Base-by-base conservation (phyloP, 2,888 invertebrate species). In the Ochlodes sylvanus region DNA sequence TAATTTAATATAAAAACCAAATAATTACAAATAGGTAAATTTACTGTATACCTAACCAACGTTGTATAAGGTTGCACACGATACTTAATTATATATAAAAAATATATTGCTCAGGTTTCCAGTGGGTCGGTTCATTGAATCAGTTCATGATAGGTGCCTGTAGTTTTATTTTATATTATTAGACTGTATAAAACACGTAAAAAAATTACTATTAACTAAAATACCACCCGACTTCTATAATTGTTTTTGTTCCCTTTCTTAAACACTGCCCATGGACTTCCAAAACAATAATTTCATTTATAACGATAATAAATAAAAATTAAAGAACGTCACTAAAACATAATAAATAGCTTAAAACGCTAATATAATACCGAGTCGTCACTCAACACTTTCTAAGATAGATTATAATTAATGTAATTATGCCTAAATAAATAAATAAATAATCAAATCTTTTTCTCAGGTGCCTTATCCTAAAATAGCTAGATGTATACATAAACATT, bases 101-200 rank as follows among this genome's bases (percentile, higher is more conserved):
- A 92, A 92, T 91, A 92, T 92, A 92, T 92, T 92, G 91, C 92
- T 92, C 90, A 90, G 86, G 88, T 80, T 92, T 90, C 79, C 90
- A 86, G 84, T 89, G 90, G 89, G 89, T 90, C 87, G 89, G 89
- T 90, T 82, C 86, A 87, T 87, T 81, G 86, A 90, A 89, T 90
- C 91, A 90, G 91, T 90, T 85, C 90, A 74, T 81, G 80, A 83
- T 82, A 82, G 77, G 83, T 81, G 80, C 76, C 78, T 78, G 82
- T 77, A 74, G 74, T 76, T 73, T 38, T 76, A 71, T 73, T 76
- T 63, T 77, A 78, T 78, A 78, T 74, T 77, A 75, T 76, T 79
- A 74, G 72, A 74, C 72, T 75, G 77, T 77, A 76, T 74, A 71
- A 76, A 76, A 75, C 75, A 76, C 70, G 71, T 75, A 74, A 75